phyloP scores from a whole-genome alignment of 1,140 invertebrate genomes.

The Trachymyrmex cornetzi region DNA sequence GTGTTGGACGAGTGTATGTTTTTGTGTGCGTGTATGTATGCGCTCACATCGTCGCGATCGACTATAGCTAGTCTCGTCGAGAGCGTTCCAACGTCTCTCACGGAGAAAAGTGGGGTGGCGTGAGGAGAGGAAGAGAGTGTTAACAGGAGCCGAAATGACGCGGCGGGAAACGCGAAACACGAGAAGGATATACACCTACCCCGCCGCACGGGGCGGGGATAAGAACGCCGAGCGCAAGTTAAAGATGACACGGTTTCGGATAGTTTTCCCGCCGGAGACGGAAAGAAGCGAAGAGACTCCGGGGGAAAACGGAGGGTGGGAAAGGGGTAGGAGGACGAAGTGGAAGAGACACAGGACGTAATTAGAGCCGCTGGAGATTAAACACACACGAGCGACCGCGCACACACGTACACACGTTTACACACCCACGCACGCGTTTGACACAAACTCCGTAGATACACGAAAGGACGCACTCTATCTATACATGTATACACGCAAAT shows the following conservation, averaged over 20 bases:
- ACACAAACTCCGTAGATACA: constrained; percentile 25
- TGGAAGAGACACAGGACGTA: constrained; percentile 32
- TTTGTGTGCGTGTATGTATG: neutral
- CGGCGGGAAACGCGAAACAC: constrained; percentile 26
- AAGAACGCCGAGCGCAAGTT: constrained; percentile 39
- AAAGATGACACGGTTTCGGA: constrained; percentile 45
- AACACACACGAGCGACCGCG: constrained; percentile 25
- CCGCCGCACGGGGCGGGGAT: neutral
- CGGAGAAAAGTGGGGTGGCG: neutral
- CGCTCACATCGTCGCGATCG: neutral
- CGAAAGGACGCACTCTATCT: constrained; percentile 29
- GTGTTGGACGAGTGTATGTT: neutral
- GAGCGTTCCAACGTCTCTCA: constrained; percentile 37
- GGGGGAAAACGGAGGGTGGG: neutral
- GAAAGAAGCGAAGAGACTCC: neutral
- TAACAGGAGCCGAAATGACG: constrained; percentile 41
- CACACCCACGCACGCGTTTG: constrained; percentile 8
- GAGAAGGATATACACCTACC: constrained; percentile 26
- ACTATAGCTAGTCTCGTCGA: neutral
- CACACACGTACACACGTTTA: no score
- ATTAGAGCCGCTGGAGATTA: constrained; percentile 56
- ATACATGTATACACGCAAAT: constrained; percentile 13
- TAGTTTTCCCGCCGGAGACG: constrained; percentile 39
- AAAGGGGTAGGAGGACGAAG: no score
- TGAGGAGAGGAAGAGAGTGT: neutral